These are phyloP conservation scores for Pollenia labialis DNA, from an alignment of 2,888 invertebrate species.

Conservation along the genomic window DNA sequence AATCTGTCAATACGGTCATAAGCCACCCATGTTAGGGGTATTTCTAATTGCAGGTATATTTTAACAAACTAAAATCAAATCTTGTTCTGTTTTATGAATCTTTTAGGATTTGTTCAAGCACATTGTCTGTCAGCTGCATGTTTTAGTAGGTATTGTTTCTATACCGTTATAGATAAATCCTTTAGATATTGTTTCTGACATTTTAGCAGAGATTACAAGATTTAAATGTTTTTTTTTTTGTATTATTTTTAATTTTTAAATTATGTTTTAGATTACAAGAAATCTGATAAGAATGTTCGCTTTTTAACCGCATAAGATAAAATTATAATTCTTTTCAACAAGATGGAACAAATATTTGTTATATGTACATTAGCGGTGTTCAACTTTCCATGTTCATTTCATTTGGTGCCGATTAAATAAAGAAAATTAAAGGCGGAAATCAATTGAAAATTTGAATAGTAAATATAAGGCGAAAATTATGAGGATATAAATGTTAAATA, in stretches of 20 bases:
- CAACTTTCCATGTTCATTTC: too few species aligned
- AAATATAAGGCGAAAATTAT: too few species aligned
- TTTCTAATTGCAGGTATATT: constrained; percentile 37
- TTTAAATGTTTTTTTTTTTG: neutral
- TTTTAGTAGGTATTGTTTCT: constrained; percentile 8
- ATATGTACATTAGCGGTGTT: too few species aligned
- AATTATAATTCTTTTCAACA: too few species aligned
- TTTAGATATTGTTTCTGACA: constrained; percentile 19
- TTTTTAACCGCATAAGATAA: too few species aligned
- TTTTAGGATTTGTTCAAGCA: neutral
- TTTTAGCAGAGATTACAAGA: constrained; percentile 2
- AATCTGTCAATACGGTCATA: constrained; percentile 4
- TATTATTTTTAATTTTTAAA: neutral
- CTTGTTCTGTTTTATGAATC: neutral
- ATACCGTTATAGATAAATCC: constrained; percentile 13
- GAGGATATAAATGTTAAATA: too few species aligned
- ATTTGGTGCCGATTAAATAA: too few species aligned
- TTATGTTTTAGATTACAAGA: too few species aligned
- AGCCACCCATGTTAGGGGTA: constrained; percentile 12
- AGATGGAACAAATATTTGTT: too few species aligned
- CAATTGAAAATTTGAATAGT: too few species aligned
- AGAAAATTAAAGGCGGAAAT: too few species aligned
- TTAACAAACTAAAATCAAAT: neutral
- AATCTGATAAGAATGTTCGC: too few species aligned
- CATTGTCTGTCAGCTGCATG: constrained; percentile 28